Percentiles rank a stretch among this genome's conserved stretches.
phyloP scores from a whole-genome alignment of 2,888 invertebrate species.

The Drosophila quinaria region DNA sequence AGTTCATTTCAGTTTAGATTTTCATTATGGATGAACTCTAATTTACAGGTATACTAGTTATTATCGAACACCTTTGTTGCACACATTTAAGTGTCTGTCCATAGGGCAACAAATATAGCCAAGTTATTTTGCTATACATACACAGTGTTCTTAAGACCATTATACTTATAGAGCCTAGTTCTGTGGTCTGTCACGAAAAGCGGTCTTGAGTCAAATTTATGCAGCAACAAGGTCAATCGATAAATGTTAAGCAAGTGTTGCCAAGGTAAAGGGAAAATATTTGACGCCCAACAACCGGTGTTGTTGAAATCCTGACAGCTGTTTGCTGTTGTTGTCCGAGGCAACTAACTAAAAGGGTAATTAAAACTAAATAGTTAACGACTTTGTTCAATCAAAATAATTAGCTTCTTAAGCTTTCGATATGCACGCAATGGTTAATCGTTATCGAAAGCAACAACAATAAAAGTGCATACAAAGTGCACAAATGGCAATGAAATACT shows the following conservation, averaged over 20 bases:
- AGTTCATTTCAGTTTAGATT: background rate
- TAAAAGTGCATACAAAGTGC: conserved; percentile 34
- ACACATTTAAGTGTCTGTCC: conserved; percentile 27
- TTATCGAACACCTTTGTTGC: background rate
- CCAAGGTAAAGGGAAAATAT: conserved; percentile 66
- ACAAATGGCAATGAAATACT: conserved; percentile 70
- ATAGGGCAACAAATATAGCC: conserved; percentile 28
- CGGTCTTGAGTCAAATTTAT: conserved; percentile 67
- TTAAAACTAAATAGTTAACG: conserved; percentile 55
- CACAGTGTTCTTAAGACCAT: background rate
- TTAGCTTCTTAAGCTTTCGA: conserved; percentile 15
- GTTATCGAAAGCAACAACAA: conserved; percentile 36
- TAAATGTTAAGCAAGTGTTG: conserved; percentile 68
- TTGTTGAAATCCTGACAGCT: conserved; percentile 64
- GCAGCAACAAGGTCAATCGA: conserved; percentile 80
- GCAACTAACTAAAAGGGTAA: conserved; percentile 47
- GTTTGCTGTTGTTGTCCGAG: conserved; percentile 65
- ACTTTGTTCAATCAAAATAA: conserved; percentile 49
- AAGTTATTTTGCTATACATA: background rate
- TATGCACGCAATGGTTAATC: conserved; percentile 41
- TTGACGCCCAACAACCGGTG: conserved; percentile 62
- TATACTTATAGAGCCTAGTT: conserved; percentile 16
- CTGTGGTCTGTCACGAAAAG: conserved; percentile 41
- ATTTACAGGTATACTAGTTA: background rate
- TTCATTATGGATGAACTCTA: background rate